Evolutionary conservation across 2,797 vertebrate genomes (phyloP), one percentile per base, ranked within the genome.

Genomic region (Distichodus sexfasciatus): DNA sequence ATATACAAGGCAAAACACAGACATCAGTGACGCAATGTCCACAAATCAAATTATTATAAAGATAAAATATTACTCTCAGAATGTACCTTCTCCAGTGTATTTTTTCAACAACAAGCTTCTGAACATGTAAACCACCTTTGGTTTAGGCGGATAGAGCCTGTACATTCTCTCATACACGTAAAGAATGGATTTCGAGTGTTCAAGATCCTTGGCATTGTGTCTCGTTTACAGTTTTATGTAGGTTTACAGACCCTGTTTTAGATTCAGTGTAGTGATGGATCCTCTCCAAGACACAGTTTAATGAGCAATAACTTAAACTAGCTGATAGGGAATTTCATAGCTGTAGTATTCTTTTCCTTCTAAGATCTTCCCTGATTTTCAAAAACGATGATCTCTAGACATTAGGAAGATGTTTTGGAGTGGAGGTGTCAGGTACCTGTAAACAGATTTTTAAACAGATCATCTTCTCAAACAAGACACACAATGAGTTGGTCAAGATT

Each of bases 241-340:
- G 29, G 15, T 12, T 59, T 23, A 31, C 24, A 23, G 35, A 69
- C 67, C 57, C 48, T 63, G 68, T 70, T 62, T 11, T 70, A 24
- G 15, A 21, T 31, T 43, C 59, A 61, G 48, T 53, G 48, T 54
- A 62, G 28, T 28, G 15, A 17, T 10, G 23, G 3, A 26, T 33
- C 4, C 3, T 12, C 9, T 24, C n/a, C 15, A 41, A 15, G n/a
- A 15, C 10, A 38, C 3, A 10, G 6, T 38, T 26, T 21, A 38
- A 29, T 14, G 41, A 51, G 36, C 38, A 44, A 46, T 36, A 59
- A 15, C 3, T 35, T 61, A 47, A 40, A 69, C 24, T 35, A 64
- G 9, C 33, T 35, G 31, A 4, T 4, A 4, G 4, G 31, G 31
- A 35, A 35, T 4, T 1, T 46, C 19, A 19, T n/a, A n/a, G n/a